Evolutionary conservation across 2,797 vertebrate genomes (phyloP), one percentile per base, ranked within the genome.

Genomic region (Echeneis naucrates): DNA sequence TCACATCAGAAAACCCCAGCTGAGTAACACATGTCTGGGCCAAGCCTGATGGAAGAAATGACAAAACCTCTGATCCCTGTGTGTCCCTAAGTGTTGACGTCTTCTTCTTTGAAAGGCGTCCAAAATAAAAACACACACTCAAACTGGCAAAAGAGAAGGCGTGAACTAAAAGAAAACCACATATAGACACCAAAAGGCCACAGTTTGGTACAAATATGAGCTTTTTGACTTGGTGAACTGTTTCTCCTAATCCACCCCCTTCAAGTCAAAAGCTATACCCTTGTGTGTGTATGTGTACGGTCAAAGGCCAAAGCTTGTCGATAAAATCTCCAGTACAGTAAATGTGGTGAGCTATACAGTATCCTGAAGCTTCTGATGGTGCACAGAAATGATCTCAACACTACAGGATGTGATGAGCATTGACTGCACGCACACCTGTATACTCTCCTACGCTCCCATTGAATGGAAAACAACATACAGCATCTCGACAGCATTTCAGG

Each of bases 241-340:
- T n/a, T n/a, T n/a, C n/a, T n/a, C n/a, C n/a, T 30, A 30, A 3
- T 30, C 30, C 30, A 30, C 30, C 30, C 30, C 30, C 30, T 73
- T 68, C 10, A 67, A 84, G 44, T 44, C 75, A 73, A 68, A 62
- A 69, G 35, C n/a, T 57, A 16, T 32, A 12, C 54, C 13, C 9
- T 10, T 4, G 16, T 44, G 55, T n/a, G 23, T 68, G 26, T 52
- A n/a, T 26, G 12, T 52, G 38, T 70, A 27, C 27, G 38, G n/a
- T 23, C 44, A 26, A n/a, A 59, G 54, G 42, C 54, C 30, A 69
- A 32, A 55, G 26, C 35, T 6, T 52, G 30, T 26, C 47, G 60
- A 24, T 19, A 57, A 56, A 68, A 45, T 16, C 55, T 23, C 1
- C 13, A 10, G 19, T 37, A 40, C 30, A 63, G 24, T 61, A 33